These are phyloP conservation scores for Entomyzon cyanotis DNA, from an alignment of 2,113 vertebrate species.

Conservation along the genomic window DNA sequence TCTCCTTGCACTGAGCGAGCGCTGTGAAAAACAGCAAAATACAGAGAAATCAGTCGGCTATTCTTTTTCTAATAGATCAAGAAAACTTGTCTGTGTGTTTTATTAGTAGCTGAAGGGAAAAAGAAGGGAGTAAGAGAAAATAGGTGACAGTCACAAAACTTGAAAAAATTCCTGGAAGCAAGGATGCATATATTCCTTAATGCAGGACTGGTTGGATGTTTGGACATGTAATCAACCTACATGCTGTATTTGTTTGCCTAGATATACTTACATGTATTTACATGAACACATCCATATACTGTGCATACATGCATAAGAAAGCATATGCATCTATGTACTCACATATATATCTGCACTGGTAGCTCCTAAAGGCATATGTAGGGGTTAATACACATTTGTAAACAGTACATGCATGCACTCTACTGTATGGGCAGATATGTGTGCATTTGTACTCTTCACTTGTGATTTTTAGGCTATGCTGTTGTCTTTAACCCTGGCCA, in stretches of 20 bases:
- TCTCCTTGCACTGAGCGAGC: neutral
- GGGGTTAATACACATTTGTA: neutral
- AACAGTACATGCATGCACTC: rapidly evolving
- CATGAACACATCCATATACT: neutral
- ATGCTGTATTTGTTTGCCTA: neutral
- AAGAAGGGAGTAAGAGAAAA: neutral
- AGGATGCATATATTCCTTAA: neutral
- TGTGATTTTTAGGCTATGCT: neutral
- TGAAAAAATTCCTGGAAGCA: neutral
- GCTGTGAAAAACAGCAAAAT: neutral
- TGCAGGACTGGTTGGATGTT: neutral
- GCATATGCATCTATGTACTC: neutral
- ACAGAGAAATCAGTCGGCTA: neutral
- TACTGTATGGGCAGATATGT: neutral
- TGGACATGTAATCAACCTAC: neutral
- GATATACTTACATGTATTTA: neutral
- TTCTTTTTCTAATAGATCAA: neutral
- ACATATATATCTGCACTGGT: neutral
- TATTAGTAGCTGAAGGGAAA: neutral
- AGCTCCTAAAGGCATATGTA: neutral
- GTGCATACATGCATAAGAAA: neutral
- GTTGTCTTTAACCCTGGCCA: neutral
- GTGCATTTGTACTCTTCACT: neutral
- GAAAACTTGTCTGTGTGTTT: neutral
- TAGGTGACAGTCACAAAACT: neutral